These are phyloP conservation scores for Pterocles orientalis DNA, from an alignment of 2,113 vertebrate genomes.

Conservation along the genomic window DNA sequence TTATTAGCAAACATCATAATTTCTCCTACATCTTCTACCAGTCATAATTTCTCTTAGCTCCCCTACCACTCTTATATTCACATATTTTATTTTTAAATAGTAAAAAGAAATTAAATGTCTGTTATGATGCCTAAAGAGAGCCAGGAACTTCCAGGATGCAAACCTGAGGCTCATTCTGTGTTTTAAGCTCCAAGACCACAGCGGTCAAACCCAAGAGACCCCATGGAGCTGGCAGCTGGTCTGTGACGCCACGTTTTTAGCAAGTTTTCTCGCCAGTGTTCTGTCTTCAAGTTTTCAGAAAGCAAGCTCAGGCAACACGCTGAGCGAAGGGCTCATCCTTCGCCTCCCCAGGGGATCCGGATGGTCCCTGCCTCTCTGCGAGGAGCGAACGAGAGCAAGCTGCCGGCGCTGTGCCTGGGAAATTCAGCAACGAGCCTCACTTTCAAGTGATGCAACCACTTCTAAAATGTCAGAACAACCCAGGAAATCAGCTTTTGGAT, in stretches of 20 bases:
- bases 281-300: background rate
- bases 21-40: background rate
- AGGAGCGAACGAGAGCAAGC: rapidly evolving
- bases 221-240: background rate
- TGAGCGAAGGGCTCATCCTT: background rate
- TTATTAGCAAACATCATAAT: background rate
- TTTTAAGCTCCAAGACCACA: background rate
- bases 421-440: background rate
- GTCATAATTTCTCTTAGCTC: background rate
- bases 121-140: background rate
- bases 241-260: background rate
- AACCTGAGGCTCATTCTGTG: background rate
- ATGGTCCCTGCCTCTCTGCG: background rate
- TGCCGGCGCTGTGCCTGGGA: background rate
- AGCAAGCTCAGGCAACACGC: background rate
- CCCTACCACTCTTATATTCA: background rate
- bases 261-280: background rate
- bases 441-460: background rate
- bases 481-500: background rate
- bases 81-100: background rate
- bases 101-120: background rate
- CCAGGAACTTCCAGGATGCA: background rate
- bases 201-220: background rate
- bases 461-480: background rate
- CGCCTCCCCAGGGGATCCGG: background rate